Conservation (phyloP, 2,113 vertebrate genomes). For the Neolamprologus falcicula region DNA sequence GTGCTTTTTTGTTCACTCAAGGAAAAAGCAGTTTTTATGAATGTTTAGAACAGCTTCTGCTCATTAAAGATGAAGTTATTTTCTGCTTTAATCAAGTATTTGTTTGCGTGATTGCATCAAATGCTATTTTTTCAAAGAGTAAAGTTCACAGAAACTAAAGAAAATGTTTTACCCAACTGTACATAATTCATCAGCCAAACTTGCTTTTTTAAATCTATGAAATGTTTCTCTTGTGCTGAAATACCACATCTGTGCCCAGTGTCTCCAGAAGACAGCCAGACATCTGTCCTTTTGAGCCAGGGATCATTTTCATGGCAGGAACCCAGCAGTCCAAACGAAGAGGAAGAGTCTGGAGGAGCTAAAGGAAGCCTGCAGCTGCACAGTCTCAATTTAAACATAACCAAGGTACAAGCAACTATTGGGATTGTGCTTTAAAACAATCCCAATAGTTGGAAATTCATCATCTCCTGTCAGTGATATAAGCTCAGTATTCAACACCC, state of each 20-base stretch:
- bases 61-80: neutral
- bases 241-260: constrained; percentile 12
- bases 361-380: constrained; percentile 67
- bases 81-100: neutral
- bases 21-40: neutral
- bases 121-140: neutral
- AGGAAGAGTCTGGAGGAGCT: neutral
- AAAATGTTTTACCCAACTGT: neutral
- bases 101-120: neutral
- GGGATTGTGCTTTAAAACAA: neutral
- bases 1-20: fast-evolving
- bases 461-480: neutral
- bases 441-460: neutral
- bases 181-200: neutral
- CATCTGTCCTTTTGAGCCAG: constrained; percentile 71
- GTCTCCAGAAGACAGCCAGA: constrained; percentile 55
- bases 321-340: neutral
- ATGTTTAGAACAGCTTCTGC: neutral
- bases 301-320: constrained; percentile 82
- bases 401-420: constrained; percentile 63
- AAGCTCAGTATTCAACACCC: neutral
- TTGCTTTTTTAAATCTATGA: neutral
- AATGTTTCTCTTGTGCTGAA: neutral
- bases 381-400: constrained; percentile 74
- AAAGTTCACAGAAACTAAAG: neutral